These are phyloP conservation scores for Streblospio benedicti DNA, from an alignment of 1,140 invertebrate species.

Conservation along the genomic window DNA sequence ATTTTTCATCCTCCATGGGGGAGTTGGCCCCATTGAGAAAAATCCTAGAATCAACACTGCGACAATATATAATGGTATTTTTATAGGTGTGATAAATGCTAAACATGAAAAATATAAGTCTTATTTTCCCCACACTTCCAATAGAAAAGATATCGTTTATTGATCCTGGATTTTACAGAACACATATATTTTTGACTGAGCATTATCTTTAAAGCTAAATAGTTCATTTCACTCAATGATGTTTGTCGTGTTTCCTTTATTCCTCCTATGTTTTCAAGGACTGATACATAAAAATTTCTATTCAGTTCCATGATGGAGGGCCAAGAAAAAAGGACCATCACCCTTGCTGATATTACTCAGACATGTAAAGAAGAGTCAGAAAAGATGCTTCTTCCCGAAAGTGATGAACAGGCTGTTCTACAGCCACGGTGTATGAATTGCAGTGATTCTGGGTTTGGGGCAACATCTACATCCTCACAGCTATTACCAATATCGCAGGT, in stretches of 20 bases:
- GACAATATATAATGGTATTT: too few species aligned
- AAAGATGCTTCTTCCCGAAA: too few species aligned
- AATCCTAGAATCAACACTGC: too few species aligned
- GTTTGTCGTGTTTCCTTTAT: background rate
- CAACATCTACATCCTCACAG: too few species aligned
- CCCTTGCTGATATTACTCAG: background rate
- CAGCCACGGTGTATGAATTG: too few species aligned
- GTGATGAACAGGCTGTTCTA: too few species aligned
- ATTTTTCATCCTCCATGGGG: too few species aligned
- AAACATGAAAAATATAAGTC: background rate
- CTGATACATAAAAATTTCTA: background rate
- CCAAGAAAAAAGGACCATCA: slow-evolving; percentile 9
- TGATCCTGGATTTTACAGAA: background rate
- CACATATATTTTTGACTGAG: slow-evolving; percentile 11
- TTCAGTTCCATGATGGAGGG: slow-evolving; percentile 11
- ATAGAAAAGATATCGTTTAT: background rate
- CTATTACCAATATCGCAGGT: too few species aligned
- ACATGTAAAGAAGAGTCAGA: slow-evolving; percentile 4
- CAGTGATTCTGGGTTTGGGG: too few species aligned
- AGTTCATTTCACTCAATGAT: background rate
- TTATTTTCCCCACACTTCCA: background rate
- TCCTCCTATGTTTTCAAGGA: background rate
- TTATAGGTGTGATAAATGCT: too few species aligned
- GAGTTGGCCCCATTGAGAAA: too few species aligned
- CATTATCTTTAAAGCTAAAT: background rate